Evolutionary conservation across 2,797 vertebrate genomes (phyloP), one percentile per base, ranked within the genome.

Genomic region (Gila robusta): DNA sequence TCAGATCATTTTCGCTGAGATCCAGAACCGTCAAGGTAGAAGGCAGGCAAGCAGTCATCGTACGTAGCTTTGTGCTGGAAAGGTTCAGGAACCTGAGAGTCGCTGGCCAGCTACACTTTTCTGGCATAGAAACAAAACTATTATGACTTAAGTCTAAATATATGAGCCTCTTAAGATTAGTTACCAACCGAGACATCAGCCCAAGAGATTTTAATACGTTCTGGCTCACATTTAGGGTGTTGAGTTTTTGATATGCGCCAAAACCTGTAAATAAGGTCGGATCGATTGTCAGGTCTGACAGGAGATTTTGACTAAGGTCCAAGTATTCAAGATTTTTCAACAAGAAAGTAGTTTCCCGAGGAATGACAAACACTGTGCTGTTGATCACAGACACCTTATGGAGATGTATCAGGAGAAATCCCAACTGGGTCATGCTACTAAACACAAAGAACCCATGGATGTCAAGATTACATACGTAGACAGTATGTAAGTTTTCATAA

Each of bases 71-170:
- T 2, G 93, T 93, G 49, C 91, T 82, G 35, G 96, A 97, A 47
- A 97, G 90, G 71, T 97, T 97, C 84, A 97, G 85, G 70, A 89
- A 92, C 70, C 86, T 93, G 79, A 97, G 90, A 9, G 26, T 89
- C 37, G 70, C 2, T 2, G 96, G 95, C 96, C 96, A 96, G 6
- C 10, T 78, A 77, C 96, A 96, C 1, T 5, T 74, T 37, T 89
- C 72, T 1, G 93, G 91, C 87, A 94, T 94, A 1, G 74, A 85
- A 54, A 83, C 47, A 87, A 96, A 96, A 21, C 81, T 91, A 44
- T 97, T 96, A 39, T 84, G 93, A 73, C 96, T 97, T 83, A 96
- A 59, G 47, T 97, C 96, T 19, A 97, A 92, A 64, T 85, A 64
- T 4, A 64, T 91, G 14, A 97, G 91, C 9, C 87, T 92, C 26